Evolutionary conservation across 1,140 invertebrate genomes (phyloP).

Genomic region (Calliphora vicina): DNA sequence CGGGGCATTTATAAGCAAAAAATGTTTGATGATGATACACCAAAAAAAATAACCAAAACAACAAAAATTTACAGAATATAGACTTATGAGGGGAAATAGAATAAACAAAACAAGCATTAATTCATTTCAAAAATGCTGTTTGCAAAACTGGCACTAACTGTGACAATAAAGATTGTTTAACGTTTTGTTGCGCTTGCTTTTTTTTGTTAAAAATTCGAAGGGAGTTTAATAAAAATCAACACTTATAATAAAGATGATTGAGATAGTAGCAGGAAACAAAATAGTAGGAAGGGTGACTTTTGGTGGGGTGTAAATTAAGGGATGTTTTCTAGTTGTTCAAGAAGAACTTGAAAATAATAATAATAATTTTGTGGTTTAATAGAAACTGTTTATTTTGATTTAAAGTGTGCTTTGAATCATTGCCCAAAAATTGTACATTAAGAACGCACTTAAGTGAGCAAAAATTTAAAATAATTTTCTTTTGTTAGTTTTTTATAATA

Average conservation of each 20-base stretch:
- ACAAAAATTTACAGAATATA: not conserved
- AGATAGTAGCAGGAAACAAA: not conserved
- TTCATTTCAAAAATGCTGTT: not conserved
- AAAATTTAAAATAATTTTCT: too few relatives aligned
- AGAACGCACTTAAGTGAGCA: too few relatives aligned
- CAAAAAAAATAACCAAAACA: not conserved
- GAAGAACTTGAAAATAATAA: not conserved
- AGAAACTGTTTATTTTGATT: too few relatives aligned
- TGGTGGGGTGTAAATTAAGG: not conserved
- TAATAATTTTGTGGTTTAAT: too few relatives aligned
- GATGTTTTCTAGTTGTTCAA: not conserved
- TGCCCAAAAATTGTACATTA: too few relatives aligned
- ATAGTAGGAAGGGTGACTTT: too few relatives aligned
- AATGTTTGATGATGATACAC: not conserved
- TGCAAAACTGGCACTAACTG: not conserved
- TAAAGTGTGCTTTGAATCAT: too few relatives aligned
- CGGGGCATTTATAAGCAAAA: not conserved
- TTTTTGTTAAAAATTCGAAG: too few relatives aligned
- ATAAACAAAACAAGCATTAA: not conserved
- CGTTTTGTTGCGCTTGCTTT: too few relatives aligned
- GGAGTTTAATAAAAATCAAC: slow-evolving; percentile 1
- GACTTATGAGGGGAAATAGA: not conserved
- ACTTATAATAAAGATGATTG: slow-evolving; percentile 1
- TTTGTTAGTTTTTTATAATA: too few relatives aligned
- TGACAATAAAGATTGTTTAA: not conserved